Base-by-base conservation (phyloP, 2,797 vertebrate genomes). In the Bucorvus abyssinicus region DNA sequence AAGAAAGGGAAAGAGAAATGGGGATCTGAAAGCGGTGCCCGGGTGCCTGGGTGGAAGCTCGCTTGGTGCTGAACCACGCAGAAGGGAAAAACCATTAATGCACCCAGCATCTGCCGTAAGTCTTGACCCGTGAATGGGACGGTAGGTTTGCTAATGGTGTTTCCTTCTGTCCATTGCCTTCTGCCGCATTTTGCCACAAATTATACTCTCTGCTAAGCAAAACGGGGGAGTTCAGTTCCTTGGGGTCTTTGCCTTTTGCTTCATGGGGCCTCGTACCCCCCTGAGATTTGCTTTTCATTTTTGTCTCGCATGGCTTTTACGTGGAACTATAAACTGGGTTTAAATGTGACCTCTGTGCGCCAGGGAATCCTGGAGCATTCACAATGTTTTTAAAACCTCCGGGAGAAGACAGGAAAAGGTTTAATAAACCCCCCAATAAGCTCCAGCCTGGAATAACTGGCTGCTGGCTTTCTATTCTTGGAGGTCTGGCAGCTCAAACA, bases 41-140 rank as follows among this genome's bases (percentile, higher is more conserved):
- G 55, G 38, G 18, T 49, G 52, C 22, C 32, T 32, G 55, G 38
- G 18, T 49, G 24, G 21, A 44, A 53, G 29, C 38, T 84, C 10
- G 7, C 17, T 40, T 1, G 0, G 32, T 32, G 47, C 30, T 6
- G 4, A 36, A 45, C 24, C 26, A 14, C 0, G 2, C 14, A 27
- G 32, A 69, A 69, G 19, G 40, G 71, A 69, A 55, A 82, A 32
- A 57, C 14, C 14, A 19, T 44, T 13, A 27, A 34, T 8, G 16
- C 12, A 20, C 13, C n/a, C 36, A 34, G 12, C 34, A 29, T 20
- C 71, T 55, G 29, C 57, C 11, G 7, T n/a, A 20, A 30, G n/a
- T 53, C 67, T 34, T n/a, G 30, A 30, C 32, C 34, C 32, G 27
- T 24, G 45, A 53, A 23, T 11, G 23, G 22, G 45, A 12, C 19